Percentiles rank a stretch among this genome's conserved stretches.
Evolutionary conservation across 2,888 invertebrate genomes (phyloP).

Genomic region (Frankliniella intonsa): DNA sequence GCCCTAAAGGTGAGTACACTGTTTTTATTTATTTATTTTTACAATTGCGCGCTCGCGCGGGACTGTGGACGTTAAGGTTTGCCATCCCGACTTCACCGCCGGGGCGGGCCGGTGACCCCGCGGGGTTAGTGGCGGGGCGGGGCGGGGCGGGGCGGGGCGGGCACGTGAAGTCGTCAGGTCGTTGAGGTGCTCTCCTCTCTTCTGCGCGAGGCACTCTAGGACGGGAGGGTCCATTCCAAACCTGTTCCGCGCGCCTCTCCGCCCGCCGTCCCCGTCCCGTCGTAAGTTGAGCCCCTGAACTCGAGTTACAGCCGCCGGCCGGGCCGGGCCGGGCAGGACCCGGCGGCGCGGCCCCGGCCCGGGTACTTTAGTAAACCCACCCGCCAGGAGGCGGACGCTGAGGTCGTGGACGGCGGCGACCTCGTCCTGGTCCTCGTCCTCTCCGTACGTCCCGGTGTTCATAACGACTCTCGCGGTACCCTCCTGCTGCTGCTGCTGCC

Average conservation of each 20-base stretch:
- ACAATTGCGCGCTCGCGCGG: background rate
- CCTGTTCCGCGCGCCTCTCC: conserved; percentile 38
- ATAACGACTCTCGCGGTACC: too few species aligned
- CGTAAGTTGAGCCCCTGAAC: conserved; percentile 13
- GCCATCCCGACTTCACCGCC: too few species aligned
- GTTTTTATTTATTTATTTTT: background rate
- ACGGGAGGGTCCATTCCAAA: background rate
- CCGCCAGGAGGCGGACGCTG: too few species aligned
- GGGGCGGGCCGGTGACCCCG: background rate
- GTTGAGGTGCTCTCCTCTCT: background rate
- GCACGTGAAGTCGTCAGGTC: background rate
- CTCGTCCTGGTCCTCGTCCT: too few species aligned
- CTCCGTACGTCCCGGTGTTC: too few species aligned
- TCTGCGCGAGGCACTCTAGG: background rate
- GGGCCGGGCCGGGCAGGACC: background rate
- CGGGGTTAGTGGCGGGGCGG: background rate
- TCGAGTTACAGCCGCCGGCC: background rate
- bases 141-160: background rate
- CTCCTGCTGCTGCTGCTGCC: too few species aligned
- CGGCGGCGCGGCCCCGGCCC: background rate
- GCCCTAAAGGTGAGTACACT: conserved; percentile 69
- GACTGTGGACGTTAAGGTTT: too few species aligned
- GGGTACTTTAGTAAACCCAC: too few species aligned
- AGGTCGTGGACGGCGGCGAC: too few species aligned
- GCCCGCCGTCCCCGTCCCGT: conserved; percentile 29